Base-by-base conservation (phyloP, 1,140 invertebrate genomes). In the Anadara kagoshimensis region DNA sequence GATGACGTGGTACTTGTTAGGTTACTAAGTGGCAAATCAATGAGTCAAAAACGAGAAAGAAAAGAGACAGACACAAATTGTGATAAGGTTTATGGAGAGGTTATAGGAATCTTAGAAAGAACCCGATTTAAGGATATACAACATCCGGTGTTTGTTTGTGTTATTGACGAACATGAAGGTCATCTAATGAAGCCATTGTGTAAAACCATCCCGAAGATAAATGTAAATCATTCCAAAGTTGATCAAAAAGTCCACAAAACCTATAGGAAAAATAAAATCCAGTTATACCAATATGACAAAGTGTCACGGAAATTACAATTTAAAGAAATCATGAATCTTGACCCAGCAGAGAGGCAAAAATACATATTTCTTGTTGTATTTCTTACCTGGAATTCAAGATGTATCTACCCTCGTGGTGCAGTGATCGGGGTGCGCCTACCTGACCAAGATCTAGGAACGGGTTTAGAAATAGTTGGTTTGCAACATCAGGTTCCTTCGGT, bases 1-100 rank as follows among this genome's bases (percentile, higher is more conserved):
- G 82, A 76, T 47, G 86, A 87, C 75, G 81, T 79, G 44, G 86
- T 87, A n/a, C 63, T 84, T 20, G 86, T 87, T 1, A 75, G 85
- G 67, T 44, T 87, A 12, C 57, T 84, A 12, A 72, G 29, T 18
- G 45, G 20, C 5, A 64, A 62, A 51, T 10, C 22, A 22, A 20
- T 14, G 1, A 41, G 36, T 53, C 7, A 57, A 24, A 64, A 16
- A 26, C 18, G 43, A 12, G 44, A 53, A 4, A 26, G 20, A 65
- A 58, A 53, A 14, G 54, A 56, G 45, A 12, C 26, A 16, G 18
- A 16, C 26, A 72, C 58, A 22, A 36, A 44, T n/a, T 74, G 64
- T 76, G 83, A 84, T 3, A 79, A 78, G 68, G 79, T 86, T 14
- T 59, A 83, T 63, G 85, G 81, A 43, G 61, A 83, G 57, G 82